Evolutionary conservation across 2,113 vertebrate species (phyloP).

Genomic region (Sigmodon hispidus): DNA sequence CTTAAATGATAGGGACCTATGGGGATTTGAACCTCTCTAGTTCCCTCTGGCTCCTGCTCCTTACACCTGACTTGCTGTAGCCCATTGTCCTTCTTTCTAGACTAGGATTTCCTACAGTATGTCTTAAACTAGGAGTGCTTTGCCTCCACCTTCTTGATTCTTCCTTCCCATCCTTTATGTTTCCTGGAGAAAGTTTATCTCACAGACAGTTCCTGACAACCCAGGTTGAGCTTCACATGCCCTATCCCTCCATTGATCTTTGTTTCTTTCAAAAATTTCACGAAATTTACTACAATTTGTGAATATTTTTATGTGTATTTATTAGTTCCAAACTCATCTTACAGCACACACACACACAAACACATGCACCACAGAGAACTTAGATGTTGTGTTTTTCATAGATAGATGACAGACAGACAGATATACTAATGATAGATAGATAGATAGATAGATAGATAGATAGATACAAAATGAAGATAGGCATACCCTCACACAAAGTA

Average conservation of each 20-base stretch:
- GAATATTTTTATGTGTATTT: background rate
- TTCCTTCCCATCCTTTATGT: background rate
- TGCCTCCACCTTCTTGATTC: background rate
- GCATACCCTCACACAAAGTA: background rate
- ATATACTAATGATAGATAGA: background rate
- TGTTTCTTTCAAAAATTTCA: background rate
- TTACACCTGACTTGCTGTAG: background rate
- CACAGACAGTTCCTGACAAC: background rate
- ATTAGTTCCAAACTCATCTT: background rate
- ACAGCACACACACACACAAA: background rate
- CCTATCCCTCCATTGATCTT: background rate
- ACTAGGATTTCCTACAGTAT: background rate
- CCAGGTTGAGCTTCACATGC: background rate
- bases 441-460: background rate
- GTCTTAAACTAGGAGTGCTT: background rate
- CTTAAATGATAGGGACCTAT: accelerated
- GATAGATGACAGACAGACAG: too few species aligned
- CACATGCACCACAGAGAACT: background rate
- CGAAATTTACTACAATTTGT: background rate
- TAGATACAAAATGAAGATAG: background rate
- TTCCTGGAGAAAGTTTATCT: background rate
- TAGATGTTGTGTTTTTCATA: background rate
- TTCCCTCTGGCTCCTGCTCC: background rate
- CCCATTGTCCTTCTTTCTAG: background rate
- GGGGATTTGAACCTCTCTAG: background rate